phyloP scores from a whole-genome alignment of 2,888 invertebrate genomes.

The Unio delphinus region DNA sequence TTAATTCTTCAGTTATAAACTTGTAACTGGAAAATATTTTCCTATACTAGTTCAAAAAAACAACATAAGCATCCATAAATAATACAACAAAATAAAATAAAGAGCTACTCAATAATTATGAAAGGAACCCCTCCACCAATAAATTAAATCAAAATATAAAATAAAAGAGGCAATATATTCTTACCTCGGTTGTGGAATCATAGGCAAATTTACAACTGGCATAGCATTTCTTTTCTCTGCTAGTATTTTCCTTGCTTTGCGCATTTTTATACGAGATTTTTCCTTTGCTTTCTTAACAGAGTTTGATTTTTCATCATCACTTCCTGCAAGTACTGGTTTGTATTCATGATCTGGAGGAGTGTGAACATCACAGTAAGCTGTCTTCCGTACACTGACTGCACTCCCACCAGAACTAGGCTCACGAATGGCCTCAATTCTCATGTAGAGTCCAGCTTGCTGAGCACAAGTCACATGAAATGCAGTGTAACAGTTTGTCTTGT shows the following conservation, averaged over 20 bases:
- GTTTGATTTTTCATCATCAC: slow-evolving; percentile 60
- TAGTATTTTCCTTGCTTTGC: slow-evolving; percentile 87
- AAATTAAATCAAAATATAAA: background rate
- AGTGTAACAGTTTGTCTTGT: slow-evolving; percentile 94
- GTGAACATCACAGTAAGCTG: slow-evolving; percentile 96
- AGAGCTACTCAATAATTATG: no score
- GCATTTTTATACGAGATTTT: slow-evolving; percentile 82
- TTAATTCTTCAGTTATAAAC: no score
- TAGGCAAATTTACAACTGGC: slow-evolving; percentile 93
- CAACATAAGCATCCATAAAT: no score
- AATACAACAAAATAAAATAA: no score
- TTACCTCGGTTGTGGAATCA: slow-evolving; percentile 77
- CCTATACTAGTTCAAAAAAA: no score
- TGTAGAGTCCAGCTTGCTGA: slow-evolving; percentile 86
- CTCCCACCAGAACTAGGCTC: slow-evolving; percentile 63
- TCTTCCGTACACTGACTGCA: slow-evolving; percentile 81
- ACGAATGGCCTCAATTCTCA: slow-evolving; percentile 92
- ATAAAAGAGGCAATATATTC: slow-evolving; percentile 1
- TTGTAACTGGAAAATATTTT: no score
- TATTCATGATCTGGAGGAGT: slow-evolving; percentile 79
- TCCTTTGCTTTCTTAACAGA: slow-evolving; percentile 66
- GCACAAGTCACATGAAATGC: slow-evolving; percentile 99
- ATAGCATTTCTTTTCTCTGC: slow-evolving; percentile 91
- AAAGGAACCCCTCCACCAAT: background rate
- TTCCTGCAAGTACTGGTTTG: slow-evolving; percentile 42